A percentile compares a stretch with the other conserved stretches of the same genome.
These are phyloP conservation scores for Eristalis arbustorum DNA, from an alignment of 2,888 invertebrate species.

Conservation along the genomic window DNA sequence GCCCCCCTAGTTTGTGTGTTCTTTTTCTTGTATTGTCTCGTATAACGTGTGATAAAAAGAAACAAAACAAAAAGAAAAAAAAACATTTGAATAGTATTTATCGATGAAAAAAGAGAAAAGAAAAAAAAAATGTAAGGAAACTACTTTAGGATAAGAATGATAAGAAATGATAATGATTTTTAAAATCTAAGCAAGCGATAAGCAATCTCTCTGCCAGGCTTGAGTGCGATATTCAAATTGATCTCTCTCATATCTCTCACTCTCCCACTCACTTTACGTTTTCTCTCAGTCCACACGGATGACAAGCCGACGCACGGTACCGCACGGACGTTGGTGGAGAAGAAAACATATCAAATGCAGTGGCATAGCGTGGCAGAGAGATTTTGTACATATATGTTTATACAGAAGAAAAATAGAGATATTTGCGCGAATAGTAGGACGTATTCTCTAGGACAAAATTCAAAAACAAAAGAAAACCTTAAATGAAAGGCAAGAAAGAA, in stretches of 20 bases:
- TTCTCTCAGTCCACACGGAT: neutral
- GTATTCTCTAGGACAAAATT: slow-evolving; percentile 60
- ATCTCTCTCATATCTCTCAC: slow-evolving; percentile 21
- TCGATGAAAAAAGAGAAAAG: slow-evolving; percentile 24
- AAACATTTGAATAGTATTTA: slow-evolving; percentile 67
- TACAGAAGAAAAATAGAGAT: slow-evolving; percentile 8
- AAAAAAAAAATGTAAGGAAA: slow-evolving; percentile 25
- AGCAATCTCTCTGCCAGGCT: slow-evolving; percentile 39
- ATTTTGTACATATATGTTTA: slow-evolving; percentile 52
- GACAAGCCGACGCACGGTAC: neutral
- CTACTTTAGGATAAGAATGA: slow-evolving; percentile 53
- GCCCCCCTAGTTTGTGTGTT: neutral
- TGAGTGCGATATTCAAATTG: slow-evolving; percentile 18
- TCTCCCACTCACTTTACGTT: no score
- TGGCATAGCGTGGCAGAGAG: slow-evolving; percentile 42
- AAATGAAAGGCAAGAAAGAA: slow-evolving; percentile 1
- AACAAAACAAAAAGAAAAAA: slow-evolving; percentile 11
- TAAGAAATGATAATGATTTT: slow-evolving; percentile 59
- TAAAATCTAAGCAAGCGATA: slow-evolving; percentile 61
- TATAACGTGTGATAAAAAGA: slow-evolving; percentile 61
- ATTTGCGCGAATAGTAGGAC: slow-evolving; percentile 52
- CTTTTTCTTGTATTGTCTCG: slow-evolving; percentile 36
- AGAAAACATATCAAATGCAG: slow-evolving; percentile 52
- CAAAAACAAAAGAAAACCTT: slow-evolving; percentile 15
- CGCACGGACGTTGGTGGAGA: slow-evolving; percentile 10